Percentiles rank a stretch among this genome's conserved stretches.
These are phyloP conservation scores for Coenobita brevimanus DNA, from an alignment of 1,140 invertebrate species.

Conservation along the genomic window DNA sequence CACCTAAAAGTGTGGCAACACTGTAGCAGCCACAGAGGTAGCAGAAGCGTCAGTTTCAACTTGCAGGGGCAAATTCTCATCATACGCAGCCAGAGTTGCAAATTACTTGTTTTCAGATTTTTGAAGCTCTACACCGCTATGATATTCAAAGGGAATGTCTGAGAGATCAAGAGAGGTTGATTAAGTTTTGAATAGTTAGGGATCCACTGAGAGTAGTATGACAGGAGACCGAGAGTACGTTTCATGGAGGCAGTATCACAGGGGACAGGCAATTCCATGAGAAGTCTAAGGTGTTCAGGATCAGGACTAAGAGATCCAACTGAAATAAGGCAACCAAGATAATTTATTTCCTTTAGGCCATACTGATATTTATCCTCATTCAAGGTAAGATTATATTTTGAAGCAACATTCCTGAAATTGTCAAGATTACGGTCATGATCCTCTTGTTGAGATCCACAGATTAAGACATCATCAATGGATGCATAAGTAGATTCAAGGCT, in stretches of 20 bases:
- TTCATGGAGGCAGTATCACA: not conserved
- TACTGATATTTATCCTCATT: conserved; percentile 23
- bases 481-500: conserved; percentile 15
- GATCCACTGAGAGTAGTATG: conserved; percentile 17
- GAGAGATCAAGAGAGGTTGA: not conserved
- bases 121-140: not conserved
- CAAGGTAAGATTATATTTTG: conserved; percentile 1
- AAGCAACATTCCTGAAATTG: not conserved
- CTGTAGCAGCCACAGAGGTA: conserved; percentile 15
- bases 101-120: not conserved
- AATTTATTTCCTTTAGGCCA: not conserved
- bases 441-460: not conserved
- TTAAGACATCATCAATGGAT: conserved; percentile 1
- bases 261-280: not conserved
- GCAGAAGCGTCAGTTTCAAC: conserved; percentile 22
- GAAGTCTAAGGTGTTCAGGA: conserved; percentile 5
- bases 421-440: conserved; percentile 5
- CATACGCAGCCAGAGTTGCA: not conserved
- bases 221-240: not conserved
- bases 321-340: not conserved
- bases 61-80: not conserved
- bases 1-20: no score
- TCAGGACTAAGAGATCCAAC: not conserved
- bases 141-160: not conserved
- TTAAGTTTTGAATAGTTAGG: not conserved